phyloP scores from a whole-genome alignment of 2,888 invertebrate genomes.

The Arctia plantaginis region DNA sequence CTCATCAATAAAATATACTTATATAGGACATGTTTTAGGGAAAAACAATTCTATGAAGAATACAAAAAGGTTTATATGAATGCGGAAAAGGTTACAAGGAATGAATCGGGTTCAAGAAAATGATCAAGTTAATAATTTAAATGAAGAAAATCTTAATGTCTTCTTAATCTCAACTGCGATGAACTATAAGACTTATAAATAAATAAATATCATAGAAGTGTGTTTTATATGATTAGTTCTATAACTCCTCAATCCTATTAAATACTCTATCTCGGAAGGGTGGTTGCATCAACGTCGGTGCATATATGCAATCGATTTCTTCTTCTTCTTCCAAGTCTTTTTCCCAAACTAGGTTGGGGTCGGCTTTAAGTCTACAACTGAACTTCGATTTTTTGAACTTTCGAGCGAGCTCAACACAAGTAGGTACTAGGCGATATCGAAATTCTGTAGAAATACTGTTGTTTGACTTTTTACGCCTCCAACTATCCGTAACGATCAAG shows the following conservation, averaged over 20 bases:
- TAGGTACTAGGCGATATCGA: too few species aligned
- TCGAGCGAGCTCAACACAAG: too few species aligned
- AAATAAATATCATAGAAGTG: not conserved
- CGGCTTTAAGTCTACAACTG: too few species aligned
- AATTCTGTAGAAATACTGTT: too few species aligned
- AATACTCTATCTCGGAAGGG: too few species aligned
- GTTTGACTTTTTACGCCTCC: too few species aligned
- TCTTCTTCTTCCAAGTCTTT: too few species aligned
- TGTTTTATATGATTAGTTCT: not conserved
- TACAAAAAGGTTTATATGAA: not conserved
- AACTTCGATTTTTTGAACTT: too few species aligned
- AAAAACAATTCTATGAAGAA: slow-evolving; percentile 6
- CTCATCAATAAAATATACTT: not conserved
- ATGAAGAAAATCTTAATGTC: not conserved
- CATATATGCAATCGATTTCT: too few species aligned
- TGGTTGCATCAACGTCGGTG: too few species aligned
- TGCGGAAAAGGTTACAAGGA: not conserved
- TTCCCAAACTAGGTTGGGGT: too few species aligned
- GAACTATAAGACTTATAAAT: not conserved
- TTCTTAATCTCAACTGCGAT: not conserved
- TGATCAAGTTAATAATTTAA: not conserved
- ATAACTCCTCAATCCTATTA: not conserved
- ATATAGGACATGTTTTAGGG: not conserved
- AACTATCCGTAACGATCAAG: too few species aligned
- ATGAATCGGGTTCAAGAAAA: not conserved